phyloP scores from a whole-genome alignment of 2,797 vertebrate genomes.

The Schizopygopsis malacanthus region DNA sequence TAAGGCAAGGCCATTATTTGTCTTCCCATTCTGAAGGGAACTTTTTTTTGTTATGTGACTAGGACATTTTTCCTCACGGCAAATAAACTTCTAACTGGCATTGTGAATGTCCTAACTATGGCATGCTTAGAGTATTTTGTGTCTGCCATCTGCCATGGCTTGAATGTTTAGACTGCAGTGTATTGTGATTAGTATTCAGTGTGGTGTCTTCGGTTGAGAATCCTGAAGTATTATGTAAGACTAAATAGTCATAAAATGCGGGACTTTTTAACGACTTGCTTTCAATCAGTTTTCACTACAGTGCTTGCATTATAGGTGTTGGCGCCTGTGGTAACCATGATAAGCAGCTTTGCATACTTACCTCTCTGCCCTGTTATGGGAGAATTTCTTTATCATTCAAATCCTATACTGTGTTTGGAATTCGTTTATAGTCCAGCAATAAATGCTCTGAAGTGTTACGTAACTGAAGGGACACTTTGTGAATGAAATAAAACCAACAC shows the following conservation, averaged over 20 bases:
- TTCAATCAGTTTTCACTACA: slow-evolving; percentile 37
- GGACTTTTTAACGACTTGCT: slow-evolving; percentile 34
- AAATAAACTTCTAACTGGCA: neutral
- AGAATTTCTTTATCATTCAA: slow-evolving; percentile 46
- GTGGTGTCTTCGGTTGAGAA: slow-evolving; percentile 1
- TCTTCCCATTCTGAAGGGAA: neutral
- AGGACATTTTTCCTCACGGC: neutral
- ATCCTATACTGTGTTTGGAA: slow-evolving; percentile 21
- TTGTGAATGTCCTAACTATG: slow-evolving; percentile 11
- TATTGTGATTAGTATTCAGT: slow-evolving; percentile 38
- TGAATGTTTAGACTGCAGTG: neutral
- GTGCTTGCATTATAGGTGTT: slow-evolving; percentile 24
- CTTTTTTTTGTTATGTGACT: neutral
- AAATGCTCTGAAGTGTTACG: slow-evolving; percentile 7
- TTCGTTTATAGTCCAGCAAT: slow-evolving; percentile 10
- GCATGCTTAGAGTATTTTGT: slow-evolving; percentile 9
- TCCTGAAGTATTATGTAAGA: slow-evolving; percentile 39
- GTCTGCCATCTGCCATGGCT: slow-evolving; percentile 1
- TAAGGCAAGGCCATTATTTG: neutral
- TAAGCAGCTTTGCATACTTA: slow-evolving; percentile 57
- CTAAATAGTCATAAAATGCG: slow-evolving; percentile 21
- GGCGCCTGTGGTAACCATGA: slow-evolving; percentile 41
- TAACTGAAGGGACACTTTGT: neutral
- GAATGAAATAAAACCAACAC: slow-evolving; percentile 12
- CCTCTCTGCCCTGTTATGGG: slow-evolving; percentile 27